phyloP scores from a whole-genome alignment of 2,888 invertebrate species.

The Choreutis nemorana region DNA sequence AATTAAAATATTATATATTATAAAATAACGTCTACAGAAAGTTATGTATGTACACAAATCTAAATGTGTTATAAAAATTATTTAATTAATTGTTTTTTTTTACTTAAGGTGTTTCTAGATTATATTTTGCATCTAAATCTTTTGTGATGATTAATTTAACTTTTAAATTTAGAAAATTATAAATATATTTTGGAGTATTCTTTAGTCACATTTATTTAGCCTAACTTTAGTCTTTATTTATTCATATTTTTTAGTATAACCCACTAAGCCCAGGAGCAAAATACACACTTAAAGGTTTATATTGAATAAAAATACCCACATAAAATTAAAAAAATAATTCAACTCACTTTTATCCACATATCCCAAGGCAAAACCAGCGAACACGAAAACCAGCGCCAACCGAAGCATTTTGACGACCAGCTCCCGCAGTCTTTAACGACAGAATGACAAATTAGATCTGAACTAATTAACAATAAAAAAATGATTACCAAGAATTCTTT shows the following conservation, averaged over 20 bases:
- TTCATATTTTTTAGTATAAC: neutral
- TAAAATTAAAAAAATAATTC: slow-evolving; percentile 5
- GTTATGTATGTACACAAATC: too few species aligned
- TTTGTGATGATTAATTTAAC: too few species aligned
- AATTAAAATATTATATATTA: too few species aligned
- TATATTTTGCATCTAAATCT: too few species aligned
- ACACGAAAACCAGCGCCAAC: slow-evolving; percentile 24
- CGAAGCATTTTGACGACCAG: slow-evolving; percentile 26
- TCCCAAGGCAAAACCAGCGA: slow-evolving; percentile 29
- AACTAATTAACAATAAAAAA: slow-evolving; percentile 2
- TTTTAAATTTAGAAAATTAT: too few species aligned
- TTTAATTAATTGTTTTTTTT: too few species aligned
- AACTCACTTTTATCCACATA: slow-evolving; percentile 38
- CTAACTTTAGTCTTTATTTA: neutral
- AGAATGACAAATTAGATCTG: slow-evolving; percentile 19
- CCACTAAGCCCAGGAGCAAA: neutral
- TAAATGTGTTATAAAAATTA: too few species aligned
- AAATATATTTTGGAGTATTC: neutral
- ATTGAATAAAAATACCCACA: too few species aligned
- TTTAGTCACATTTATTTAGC: neutral
- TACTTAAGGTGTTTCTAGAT: too few species aligned
- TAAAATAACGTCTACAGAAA: too few species aligned
- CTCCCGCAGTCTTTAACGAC: slow-evolving; percentile 18
- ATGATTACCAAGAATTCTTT: neutral
- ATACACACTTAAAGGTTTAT: too few species aligned